These are phyloP conservation scores for Jaculus jaculus DNA, from an alignment of 2,113 vertebrate species.

Conservation along the genomic window DNA sequence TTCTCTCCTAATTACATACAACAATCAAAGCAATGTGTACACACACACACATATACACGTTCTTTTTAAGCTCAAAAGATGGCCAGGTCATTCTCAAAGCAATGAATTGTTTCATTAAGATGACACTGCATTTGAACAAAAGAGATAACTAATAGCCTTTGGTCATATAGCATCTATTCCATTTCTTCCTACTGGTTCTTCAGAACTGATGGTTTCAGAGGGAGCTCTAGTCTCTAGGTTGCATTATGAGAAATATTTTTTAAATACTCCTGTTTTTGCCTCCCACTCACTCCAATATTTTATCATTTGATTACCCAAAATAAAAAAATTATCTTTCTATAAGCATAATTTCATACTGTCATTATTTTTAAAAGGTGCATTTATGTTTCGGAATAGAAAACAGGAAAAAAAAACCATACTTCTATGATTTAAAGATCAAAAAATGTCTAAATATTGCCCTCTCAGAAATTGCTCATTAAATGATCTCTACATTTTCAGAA, in stretches of 20 bases:
- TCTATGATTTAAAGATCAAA: slow-evolving; percentile 58
- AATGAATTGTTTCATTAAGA: not conserved
- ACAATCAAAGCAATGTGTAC: not conserved
- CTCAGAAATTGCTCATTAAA: slow-evolving; percentile 51
- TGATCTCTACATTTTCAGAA: slow-evolving; percentile 42
- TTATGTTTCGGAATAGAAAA: slow-evolving; percentile 64
- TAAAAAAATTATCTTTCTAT: slow-evolving; percentile 56
- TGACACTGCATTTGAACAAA: not conserved
- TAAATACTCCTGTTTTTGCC: not conserved
- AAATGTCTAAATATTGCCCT: slow-evolving; percentile 66
- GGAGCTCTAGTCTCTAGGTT: not conserved
- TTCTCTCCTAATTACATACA: not conserved
- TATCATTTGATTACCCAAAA: slow-evolving; percentile 53
- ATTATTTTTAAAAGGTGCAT: slow-evolving; percentile 53
- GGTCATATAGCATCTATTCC: not conserved
- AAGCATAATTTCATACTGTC: slow-evolving; percentile 55
- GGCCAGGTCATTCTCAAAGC: not conserved
- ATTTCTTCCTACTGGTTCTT: not conserved
- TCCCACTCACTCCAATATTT: slow-evolving; percentile 45
- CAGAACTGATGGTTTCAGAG: not conserved
- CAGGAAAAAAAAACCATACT: slow-evolving; percentile 20
- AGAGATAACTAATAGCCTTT: not conserved
- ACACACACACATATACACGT: not conserved
- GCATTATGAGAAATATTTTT: slow-evolving; percentile 6
- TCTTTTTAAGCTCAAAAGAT: not conserved